Percentiles rank a stretch among this genome's conserved stretches.
Evolutionary conservation across 2,888 invertebrate species (phyloP).

Genomic region (Drosophila melanocephala): DNA sequence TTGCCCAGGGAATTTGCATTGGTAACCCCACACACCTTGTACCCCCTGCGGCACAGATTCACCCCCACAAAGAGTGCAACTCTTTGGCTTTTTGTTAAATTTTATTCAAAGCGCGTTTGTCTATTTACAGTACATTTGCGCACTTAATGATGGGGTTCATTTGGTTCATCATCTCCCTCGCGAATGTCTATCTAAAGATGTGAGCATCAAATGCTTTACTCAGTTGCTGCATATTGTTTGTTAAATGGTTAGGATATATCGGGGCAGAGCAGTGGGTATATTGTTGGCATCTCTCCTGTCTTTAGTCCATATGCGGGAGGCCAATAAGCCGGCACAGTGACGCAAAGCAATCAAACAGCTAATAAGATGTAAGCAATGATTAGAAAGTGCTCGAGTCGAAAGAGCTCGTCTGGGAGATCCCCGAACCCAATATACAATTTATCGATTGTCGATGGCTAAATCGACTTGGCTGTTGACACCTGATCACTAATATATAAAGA

Average conservation of each 20-base stretch:
- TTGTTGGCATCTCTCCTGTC: constrained; percentile 30
- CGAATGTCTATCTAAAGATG: constrained; percentile 68
- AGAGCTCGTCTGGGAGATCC: neutral
- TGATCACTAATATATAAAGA: neutral
- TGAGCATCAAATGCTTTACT: constrained; percentile 54
- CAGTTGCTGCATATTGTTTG: constrained; percentile 51
- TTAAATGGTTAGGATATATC: constrained; percentile 39
- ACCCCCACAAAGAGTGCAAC: constrained; percentile 53
- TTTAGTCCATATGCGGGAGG: constrained; percentile 36
- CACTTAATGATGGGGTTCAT: constrained; percentile 84
- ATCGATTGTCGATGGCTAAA: neutral
- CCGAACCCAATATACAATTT: neutral
- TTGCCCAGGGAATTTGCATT: constrained; percentile 75
- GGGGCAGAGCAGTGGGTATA: constrained; percentile 1
- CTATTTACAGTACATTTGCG: constrained; percentile 86
- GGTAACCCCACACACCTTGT: constrained; percentile 8
- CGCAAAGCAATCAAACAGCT: neutral
- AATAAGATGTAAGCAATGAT: neutral
- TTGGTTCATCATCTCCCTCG: constrained; percentile 23
- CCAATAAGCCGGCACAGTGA: constrained; percentile 58
- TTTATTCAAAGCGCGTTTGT: constrained; percentile 85
- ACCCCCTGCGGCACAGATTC: constrained; percentile 16
- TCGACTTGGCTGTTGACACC: neutral
- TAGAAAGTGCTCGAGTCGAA: neutral
- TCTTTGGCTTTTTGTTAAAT: constrained; percentile 71